Evolutionary conservation across 30 jellyfish, hydroid and myxozoan species (phyloP).

Genomic region (Aurelia coerulea): DNA sequence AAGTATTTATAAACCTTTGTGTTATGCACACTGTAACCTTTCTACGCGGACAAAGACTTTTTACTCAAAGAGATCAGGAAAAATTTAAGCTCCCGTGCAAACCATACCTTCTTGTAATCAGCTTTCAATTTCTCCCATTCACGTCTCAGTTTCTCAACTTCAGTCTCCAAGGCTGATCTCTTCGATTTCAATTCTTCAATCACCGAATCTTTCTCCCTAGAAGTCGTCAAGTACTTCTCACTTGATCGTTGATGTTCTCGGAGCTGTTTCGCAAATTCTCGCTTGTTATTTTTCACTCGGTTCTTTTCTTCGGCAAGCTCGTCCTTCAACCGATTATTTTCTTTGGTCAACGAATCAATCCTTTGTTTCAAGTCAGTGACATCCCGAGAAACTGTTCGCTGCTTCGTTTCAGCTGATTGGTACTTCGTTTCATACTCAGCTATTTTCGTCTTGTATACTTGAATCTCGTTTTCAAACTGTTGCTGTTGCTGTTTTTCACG

Average conservation of each 20-base stretch:
- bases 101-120: conserved; percentile 86
- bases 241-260: conserved; percentile 88
- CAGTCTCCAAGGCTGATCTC: conserved; percentile 87
- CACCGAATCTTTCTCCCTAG: conserved; percentile 82
- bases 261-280: conserved; percentile 87
- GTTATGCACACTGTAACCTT: too few species aligned
- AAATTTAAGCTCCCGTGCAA: not conserved
- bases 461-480: conserved; percentile 69
- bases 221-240: conserved; percentile 67
- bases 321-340: conserved; percentile 69
- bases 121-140: conserved; percentile 92
- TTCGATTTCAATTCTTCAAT: conserved; percentile 87
- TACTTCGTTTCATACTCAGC: conserved; percentile 68
- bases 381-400: conserved; percentile 69
- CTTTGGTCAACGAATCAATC: conserved; percentile 75
- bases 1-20: too few species aligned
- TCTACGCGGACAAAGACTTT: too few species aligned
- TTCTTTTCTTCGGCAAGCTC: conserved; percentile 85
- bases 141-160: conserved; percentile 87
- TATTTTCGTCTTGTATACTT: conserved; percentile 66
- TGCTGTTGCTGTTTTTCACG: conserved; percentile 67
- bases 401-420: conserved; percentile 66
- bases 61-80: not conserved
- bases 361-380: conserved; percentile 77
- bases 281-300: conserved; percentile 75